A percentile compares a stretch with the other conserved stretches of the same genome.
Conservation (phyloP, 2,888 invertebrate genomes). For the Tyria jacobaeae region DNA sequence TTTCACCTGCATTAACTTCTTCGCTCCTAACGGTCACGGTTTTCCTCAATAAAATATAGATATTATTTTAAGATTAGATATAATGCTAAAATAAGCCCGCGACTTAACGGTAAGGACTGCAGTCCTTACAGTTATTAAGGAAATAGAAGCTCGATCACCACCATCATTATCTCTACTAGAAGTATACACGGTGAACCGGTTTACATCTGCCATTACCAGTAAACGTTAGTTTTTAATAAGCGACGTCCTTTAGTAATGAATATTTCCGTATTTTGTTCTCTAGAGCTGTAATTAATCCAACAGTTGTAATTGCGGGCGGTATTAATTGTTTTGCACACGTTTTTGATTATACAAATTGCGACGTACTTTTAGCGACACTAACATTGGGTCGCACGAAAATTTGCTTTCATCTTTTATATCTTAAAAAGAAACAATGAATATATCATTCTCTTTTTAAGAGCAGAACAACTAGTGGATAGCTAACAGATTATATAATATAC, state of each 20-base stretch:
- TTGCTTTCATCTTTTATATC: neutral
- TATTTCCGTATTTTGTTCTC: conserved; percentile 62
- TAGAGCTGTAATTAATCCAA: conserved; percentile 48
- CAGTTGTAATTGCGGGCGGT: conserved; percentile 46
- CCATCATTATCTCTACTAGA: neutral
- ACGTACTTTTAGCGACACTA: conserved; percentile 10
- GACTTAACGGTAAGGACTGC: no score
- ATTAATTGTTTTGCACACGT: conserved; percentile 59
- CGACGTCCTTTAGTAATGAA: conserved; percentile 60
- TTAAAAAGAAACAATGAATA: neutral
- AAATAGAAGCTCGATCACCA: conserved; percentile 1
- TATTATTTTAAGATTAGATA: no score
- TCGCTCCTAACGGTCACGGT: no score
- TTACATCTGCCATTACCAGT: conserved; percentile 52
- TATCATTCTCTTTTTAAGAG: neutral
- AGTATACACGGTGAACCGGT: conserved; percentile 41
- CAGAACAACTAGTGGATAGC: no score
- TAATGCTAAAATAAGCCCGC: no score
- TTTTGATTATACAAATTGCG: conserved; percentile 47
- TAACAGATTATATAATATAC: no score
- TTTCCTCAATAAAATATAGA: no score
- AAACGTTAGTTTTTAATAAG: conserved; percentile 50
- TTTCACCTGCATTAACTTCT: no score
- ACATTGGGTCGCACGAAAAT: neutral
- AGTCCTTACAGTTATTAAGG: conserved; percentile 9